Base-by-base conservation (phyloP, 2,888 invertebrate genomes). In the Oxystoma pomonae region DNA sequence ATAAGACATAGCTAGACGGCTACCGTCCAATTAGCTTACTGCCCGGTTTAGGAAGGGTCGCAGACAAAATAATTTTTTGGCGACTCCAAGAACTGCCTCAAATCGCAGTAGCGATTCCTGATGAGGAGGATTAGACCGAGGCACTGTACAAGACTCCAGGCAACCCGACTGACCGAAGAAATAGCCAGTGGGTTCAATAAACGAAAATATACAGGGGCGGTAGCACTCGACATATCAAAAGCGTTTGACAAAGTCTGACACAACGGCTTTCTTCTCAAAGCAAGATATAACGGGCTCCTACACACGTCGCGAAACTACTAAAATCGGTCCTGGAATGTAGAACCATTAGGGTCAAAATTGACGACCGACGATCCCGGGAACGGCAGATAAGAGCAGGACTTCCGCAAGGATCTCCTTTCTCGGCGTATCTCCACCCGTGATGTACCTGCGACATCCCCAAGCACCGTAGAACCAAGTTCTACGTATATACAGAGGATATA, bases 21-120 rank as follows among this genome's bases (percentile, higher is more conserved):
- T 59, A 65, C 21, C 19, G 65, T 17, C 62, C 65, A 5, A 65
- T 65, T 17, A 65, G 65, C 52, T 62, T 65, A 20, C 55, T 65
- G 9, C 55, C 58, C 12, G 16, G n/a, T 5, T 7, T 65, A 5
- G 62, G 59, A 5, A 65, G 62, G 55, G 2, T 63, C 35, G 35
- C 9, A 51, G 53, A 53, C 7, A 19, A 16, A 16, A 53, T 53
- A 16, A 53, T 53, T 16, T 19, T 53, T 5, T 5, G 19, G 16
- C 53, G 53, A 53, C 53, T 9, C 3, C 16, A 19, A 16, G 53
- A 16, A 53, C 16, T 19, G 17, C 53, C n/a, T 17, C 53, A 53
- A 19, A 9, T 53, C 5, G n/a, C 7, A 20, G 17, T 16, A 50
- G 52, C 52, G 2, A 5, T 59, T 20, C 59, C 59, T 7, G 52